phyloP scores from a whole-genome alignment of 2,113 vertebrate genomes.

The Tachuris rubrigastra region DNA sequence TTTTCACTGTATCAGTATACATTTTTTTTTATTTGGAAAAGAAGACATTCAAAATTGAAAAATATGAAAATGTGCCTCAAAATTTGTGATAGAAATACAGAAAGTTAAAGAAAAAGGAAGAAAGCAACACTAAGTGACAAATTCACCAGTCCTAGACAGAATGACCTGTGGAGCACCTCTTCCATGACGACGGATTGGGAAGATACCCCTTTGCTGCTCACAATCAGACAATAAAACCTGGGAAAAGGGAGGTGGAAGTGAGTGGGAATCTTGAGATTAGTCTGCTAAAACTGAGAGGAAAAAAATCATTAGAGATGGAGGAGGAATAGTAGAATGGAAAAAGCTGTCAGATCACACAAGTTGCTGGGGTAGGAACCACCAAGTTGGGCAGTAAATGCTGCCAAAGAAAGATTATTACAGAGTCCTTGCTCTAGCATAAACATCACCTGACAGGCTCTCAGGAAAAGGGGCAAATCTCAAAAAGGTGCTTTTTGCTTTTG shows the following conservation, averaged over 20 bases:
- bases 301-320: background rate
- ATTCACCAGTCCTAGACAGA: background rate
- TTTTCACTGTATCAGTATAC: background rate
- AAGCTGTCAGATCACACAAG: background rate
- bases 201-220: background rate
- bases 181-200: background rate
- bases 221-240: background rate
- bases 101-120: background rate
- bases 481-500: background rate
- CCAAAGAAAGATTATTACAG: background rate
- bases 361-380: background rate
- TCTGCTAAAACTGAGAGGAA: background rate
- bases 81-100: rapidly evolving
- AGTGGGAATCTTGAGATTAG: background rate
- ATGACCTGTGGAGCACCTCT: background rate
- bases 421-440: background rate
- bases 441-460: background rate
- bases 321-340: background rate
- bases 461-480: background rate
- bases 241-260: background rate
- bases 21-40: background rate
- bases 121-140: background rate
- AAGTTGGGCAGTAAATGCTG: rapidly evolving
- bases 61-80: background rate
- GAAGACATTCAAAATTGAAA: background rate